Conservation (phyloP, 1,140 invertebrate genomes). For the Scaptomyza hsui region DNA sequence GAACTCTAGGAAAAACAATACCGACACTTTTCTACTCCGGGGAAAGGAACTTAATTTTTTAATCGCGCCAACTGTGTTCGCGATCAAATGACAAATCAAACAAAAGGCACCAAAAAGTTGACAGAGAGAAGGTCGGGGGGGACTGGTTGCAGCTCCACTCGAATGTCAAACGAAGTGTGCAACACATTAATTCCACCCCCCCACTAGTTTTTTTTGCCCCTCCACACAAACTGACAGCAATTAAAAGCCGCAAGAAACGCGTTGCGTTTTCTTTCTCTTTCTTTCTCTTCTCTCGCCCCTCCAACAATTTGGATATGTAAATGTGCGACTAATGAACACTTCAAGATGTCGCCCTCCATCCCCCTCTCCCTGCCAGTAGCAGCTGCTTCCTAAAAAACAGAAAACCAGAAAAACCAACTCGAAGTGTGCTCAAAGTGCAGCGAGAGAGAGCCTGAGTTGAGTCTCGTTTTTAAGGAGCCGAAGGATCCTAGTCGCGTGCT, state of each 20-base stretch:
- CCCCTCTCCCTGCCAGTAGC: constrained; percentile 46
- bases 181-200: constrained; percentile 73
- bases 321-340: constrained; percentile 83
- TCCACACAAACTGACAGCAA: constrained; percentile 54
- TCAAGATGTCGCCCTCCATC: constrained; percentile 63
- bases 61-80: constrained; percentile 73
- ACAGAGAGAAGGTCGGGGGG: constrained; percentile 42
- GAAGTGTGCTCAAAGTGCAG: constrained; percentile 59
- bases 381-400: constrained; percentile 40
- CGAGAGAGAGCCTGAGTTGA: constrained; percentile 51
- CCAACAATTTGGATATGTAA: constrained; percentile 81
- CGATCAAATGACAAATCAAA: constrained; percentile 81
- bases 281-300: constrained; percentile 32
- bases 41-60: constrained; percentile 62
- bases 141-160: constrained; percentile 45
- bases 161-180: constrained; percentile 79
- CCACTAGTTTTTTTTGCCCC: background rate
- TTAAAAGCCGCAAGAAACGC: constrained; percentile 77
- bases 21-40: constrained; percentile 25
- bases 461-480: constrained; percentile 5
- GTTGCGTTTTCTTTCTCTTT: constrained; percentile 4
- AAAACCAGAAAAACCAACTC: constrained; percentile 33
- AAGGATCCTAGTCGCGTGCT: constrained; percentile 62
- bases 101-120: constrained; percentile 49
- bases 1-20: constrained; percentile 52